Base-by-base conservation (phyloP, 2,797 vertebrate genomes). In the Myiotriccus ornatus region DNA sequence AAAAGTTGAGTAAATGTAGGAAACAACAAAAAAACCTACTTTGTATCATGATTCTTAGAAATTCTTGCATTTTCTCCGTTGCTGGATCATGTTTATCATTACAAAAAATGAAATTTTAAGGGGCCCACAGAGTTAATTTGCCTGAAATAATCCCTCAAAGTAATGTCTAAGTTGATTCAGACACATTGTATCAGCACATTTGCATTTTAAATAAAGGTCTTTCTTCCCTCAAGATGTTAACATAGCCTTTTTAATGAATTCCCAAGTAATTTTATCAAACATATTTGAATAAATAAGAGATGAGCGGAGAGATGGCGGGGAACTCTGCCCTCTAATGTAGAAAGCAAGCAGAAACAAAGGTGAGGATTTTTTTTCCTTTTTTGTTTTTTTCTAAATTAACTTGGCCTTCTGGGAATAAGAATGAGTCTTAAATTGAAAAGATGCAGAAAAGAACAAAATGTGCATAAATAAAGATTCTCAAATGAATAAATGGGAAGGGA, bases 301-400 rank as follows among this genome's bases (percentile, higher is more conserved):
- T 86, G 37, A 93, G 77, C 57, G 67, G 73, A 82, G 21, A 75
- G 78, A 95, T 80, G 67, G 93, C 20, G 24, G 53, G 49, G 74
- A 94, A 91, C 70, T 91, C 64, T 95, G 83, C 85, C 84, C 83
- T 96, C 64, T 90, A 89, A 95, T 56, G 81, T 76, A 82, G 56
- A 90, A 90, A 89, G 27, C 14, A 69, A 83, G 71, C 24, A 92
- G 81, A 90, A 94, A 76, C 9, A 27, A 84, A 81, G 68, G 15
- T 46, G 24, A 39, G 43, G 0, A 12, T 67, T 65, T 39, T 44
- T 87, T 84, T 56, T 39, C 35, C 35, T 77, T 16, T 41, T 77
- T 93, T 91, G 55, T 84, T 2, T 46, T 77, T 93, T 91, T 59
- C 81, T 2, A 94, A 96, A 95, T 95, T 96, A 95, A 89, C 81